Conservation (phyloP, 1,140 invertebrate genomes). For the Habropoda laboriosa region DNA sequence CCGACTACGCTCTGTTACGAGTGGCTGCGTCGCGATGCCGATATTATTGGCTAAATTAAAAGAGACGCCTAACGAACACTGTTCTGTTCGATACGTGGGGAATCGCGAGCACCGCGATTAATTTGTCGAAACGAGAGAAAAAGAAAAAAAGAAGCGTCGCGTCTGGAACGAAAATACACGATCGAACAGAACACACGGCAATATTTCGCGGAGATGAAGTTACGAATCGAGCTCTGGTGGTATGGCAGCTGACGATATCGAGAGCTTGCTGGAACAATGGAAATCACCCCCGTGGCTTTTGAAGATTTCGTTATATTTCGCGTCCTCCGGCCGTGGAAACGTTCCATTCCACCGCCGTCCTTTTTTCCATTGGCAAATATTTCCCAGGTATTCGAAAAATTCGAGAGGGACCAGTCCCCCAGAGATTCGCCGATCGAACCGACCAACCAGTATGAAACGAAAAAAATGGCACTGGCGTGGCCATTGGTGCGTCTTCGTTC, state of each 20-base stretch:
- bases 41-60: not conserved
- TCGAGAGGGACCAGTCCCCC: not conserved
- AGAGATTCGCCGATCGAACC: not conserved
- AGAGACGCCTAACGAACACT: not conserved
- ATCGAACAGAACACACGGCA: no score
- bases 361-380: constrained; percentile 5
- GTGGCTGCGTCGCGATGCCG: not conserved
- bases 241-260: no score
- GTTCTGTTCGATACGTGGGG: not conserved
- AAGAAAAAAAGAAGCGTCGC: no score
- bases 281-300: constrained; percentile 9
- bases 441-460: constrained; percentile 8
- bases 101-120: no score
- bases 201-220: not conserved
- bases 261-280: not conserved
- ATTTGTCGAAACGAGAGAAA: no score
- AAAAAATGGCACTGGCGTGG: not conserved
- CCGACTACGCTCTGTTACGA: not conserved
- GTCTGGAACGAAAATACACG: no score
- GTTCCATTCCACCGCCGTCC: not conserved
- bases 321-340: not conserved
- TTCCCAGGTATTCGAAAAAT: not conserved
- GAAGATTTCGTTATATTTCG: constrained; percentile 19
- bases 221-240: no score
- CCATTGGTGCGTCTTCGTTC: constrained; percentile 9